phyloP scores from a whole-genome alignment of 1,140 invertebrate genomes.

The Holcopasites calliopsidis region DNA sequence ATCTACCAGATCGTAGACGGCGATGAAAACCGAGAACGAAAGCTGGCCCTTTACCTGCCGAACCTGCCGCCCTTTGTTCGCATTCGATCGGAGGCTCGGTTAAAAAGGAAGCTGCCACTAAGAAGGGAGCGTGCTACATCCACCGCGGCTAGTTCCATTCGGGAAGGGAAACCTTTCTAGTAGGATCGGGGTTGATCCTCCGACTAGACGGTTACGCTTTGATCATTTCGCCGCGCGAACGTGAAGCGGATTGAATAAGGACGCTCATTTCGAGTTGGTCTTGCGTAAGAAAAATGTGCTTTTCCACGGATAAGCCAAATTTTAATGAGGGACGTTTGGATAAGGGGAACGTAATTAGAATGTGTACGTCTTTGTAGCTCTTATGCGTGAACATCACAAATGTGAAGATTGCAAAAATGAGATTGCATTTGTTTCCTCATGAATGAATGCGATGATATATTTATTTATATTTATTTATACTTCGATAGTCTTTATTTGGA shows the following conservation, averaged over 20 bases:
- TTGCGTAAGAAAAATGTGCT: background rate
- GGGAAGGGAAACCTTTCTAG: background rate
- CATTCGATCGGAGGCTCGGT: background rate
- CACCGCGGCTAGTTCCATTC: background rate
- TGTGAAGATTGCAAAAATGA: too few species aligned
- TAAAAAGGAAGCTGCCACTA: constrained; percentile 16
- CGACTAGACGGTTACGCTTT: constrained; percentile 14
- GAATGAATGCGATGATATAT: too few species aligned
- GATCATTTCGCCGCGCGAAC: background rate
- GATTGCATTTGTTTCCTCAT: too few species aligned
- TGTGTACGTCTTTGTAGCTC: too few species aligned
- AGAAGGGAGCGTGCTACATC: constrained; percentile 35
- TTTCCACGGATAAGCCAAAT: background rate
- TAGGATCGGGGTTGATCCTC: background rate
- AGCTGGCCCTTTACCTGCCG: constrained; percentile 27
- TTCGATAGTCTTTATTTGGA: too few species aligned
- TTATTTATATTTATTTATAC: too few species aligned
- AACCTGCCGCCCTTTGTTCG: constrained; percentile 33
- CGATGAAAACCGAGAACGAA: constrained; percentile 13
- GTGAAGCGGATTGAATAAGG: background rate
- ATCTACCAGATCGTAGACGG: background rate
- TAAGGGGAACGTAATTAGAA: too few species aligned
- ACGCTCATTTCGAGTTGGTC: background rate
- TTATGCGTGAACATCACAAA: too few species aligned
- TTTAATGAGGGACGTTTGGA: too few species aligned